Percentiles rank a stretch among this genome's conserved stretches.
phyloP scores from a whole-genome alignment of 2,113 vertebrate genomes.

The Gymnocephalus cernua region DNA sequence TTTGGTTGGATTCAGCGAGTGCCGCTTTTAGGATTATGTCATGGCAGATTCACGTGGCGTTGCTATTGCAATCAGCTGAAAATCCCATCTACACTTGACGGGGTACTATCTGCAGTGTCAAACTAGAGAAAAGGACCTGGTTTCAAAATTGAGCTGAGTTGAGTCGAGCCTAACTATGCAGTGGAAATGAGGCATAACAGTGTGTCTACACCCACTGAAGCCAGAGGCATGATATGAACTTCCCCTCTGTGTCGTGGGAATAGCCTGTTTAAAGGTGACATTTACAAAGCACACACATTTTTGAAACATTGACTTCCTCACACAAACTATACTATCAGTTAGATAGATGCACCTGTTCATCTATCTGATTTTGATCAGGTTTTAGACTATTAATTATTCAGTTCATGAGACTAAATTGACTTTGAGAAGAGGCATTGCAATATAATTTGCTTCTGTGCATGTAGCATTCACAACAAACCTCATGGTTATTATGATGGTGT shows the following conservation, averaged over 20 bases:
- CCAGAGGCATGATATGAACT: conserved; percentile 68
- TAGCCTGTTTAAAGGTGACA: conserved; percentile 59
- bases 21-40: too few species aligned
- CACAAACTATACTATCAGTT: conserved; percentile 1
- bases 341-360: not conserved
- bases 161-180: too few species aligned
- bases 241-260: conserved; percentile 54
- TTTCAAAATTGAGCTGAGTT: too few species aligned
- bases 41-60: too few species aligned
- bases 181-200: not conserved
- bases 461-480: not conserved
- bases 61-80: too few species aligned
- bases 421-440: not conserved
- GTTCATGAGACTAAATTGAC: not conserved
- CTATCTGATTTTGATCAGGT: not conserved
- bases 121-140: too few species aligned
- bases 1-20: too few species aligned
- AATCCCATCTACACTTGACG: too few species aligned
- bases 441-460: not conserved
- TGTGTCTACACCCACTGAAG: conserved; percentile 28
- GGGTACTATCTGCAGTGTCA: too few species aligned
- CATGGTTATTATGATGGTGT: not conserved
- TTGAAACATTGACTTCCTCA: conserved; percentile 30
- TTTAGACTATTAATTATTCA: not conserved
- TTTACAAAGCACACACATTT: conserved; percentile 58